Conservation (phyloP, 2,888 invertebrate genomes). For the Drosophila cracens region DNA sequence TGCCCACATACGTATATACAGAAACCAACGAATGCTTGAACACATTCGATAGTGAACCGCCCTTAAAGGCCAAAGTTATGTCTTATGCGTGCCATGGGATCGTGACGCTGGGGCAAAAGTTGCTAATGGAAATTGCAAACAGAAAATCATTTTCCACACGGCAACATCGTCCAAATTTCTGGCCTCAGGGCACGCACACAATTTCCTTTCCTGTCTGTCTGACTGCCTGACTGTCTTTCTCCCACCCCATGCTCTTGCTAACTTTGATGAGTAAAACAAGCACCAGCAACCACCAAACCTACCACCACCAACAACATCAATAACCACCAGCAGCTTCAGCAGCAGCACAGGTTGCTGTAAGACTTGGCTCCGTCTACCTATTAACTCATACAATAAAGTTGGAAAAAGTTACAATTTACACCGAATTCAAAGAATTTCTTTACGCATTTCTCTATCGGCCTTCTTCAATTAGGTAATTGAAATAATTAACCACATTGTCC, state of each 20-base stretch:
- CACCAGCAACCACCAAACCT: conserved; percentile 36
- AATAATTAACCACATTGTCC: conserved; percentile 53
- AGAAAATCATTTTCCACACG: conserved; percentile 71
- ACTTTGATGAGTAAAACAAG: conserved; percentile 26
- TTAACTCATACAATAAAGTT: conserved; percentile 5
- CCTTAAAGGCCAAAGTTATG: conserved; percentile 24
- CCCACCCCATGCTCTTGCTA: conserved; percentile 8
- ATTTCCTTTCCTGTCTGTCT: conserved; percentile 29
- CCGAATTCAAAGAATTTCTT: neutral
- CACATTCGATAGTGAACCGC: conserved; percentile 12
- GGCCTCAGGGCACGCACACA: conserved; percentile 70
- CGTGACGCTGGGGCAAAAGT: conserved; percentile 67
- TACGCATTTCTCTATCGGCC: neutral
- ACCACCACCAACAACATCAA: conserved; percentile 30
- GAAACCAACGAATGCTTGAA: conserved; percentile 1
- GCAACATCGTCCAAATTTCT: conserved; percentile 49
- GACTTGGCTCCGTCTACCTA: conserved; percentile 25
- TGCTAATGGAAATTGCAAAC: conserved; percentile 79
- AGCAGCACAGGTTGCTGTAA: conserved; percentile 18
- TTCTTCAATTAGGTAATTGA: conserved; percentile 65
- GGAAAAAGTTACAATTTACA: neutral
- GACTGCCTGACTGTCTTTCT: neutral
- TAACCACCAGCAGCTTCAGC: conserved; percentile 25
- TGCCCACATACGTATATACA: neutral
- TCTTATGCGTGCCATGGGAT: conserved; percentile 48